Conservation (phyloP, 2,797 vertebrate species). For the Scarus forsteni region DNA sequence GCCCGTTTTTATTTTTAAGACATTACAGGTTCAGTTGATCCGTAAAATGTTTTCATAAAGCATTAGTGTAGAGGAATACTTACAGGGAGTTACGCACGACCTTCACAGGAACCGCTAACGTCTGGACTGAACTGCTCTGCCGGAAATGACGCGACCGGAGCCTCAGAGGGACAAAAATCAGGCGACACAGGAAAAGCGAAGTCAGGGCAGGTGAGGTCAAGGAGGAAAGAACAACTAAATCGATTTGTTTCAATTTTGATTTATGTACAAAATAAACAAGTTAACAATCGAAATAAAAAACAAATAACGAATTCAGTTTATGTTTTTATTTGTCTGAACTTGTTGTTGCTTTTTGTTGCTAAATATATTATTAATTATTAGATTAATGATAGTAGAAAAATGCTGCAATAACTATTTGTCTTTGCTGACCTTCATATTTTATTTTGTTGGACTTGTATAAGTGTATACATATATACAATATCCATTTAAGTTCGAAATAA, state of each 20-base stretch:
- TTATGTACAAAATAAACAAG: background rate
- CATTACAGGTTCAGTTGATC: fast-evolving
- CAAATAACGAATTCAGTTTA: no score
- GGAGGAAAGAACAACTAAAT: background rate
- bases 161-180: constrained; percentile 32
- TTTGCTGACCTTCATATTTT: no score
- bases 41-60: fast-evolving
- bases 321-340: no score
- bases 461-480: no score
- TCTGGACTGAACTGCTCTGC: background rate
- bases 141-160: constrained; percentile 35
- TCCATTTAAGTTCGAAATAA: no score
- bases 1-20: no score
- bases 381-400: no score
- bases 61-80: constrained; percentile 24
- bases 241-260: no score
- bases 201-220: background rate
- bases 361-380: no score
- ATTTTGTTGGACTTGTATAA: no score
- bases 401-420: no score
- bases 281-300: background rate
- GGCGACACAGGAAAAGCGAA: background rate
- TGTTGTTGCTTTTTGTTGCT: no score
- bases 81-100: constrained; percentile 73
- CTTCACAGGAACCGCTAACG: constrained; percentile 68